phyloP scores from a whole-genome alignment of 2,888 invertebrate species.

The Rhingia campestris region DNA sequence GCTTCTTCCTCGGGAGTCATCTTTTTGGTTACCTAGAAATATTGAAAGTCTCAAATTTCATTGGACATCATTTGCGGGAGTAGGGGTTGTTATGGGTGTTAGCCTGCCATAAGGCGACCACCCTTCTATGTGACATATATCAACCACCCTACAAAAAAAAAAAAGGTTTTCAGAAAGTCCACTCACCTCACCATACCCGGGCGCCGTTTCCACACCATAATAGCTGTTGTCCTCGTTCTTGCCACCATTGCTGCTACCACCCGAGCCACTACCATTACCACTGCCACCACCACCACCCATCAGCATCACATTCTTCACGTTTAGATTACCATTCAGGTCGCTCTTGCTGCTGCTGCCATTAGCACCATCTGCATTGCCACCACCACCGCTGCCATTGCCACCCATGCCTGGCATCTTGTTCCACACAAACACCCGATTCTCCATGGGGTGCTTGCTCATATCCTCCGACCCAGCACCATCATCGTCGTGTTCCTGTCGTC shows the following conservation, averaged over 20 bases:
- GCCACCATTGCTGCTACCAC: slow-evolving; percentile 62
- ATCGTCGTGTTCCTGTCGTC: slow-evolving; percentile 82
- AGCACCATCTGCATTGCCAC: slow-evolving; percentile 75
- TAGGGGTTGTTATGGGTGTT: no score
- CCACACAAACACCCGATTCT: slow-evolving; percentile 92
- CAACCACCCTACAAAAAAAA: not conserved
- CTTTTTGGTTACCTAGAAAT: slow-evolving; percentile 84
- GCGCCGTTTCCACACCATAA: slow-evolving; percentile 83
- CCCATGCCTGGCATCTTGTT: slow-evolving; percentile 85
- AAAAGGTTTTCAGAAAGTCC: not conserved
- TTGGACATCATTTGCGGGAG: slow-evolving; percentile 76
- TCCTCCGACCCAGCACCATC: slow-evolving; percentile 79
- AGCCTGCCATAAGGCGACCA: no score
- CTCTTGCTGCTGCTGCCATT: slow-evolving; percentile 61
- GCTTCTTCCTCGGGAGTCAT: slow-evolving; percentile 87
- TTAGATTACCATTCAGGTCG: slow-evolving; percentile 70
- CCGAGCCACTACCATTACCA: slow-evolving; percentile 45
- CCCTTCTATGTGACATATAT: no score
- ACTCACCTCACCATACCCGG: slow-evolving; percentile 83
- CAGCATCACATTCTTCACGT: slow-evolving; percentile 62
- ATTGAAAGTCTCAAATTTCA: slow-evolving; percentile 83
- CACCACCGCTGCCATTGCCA: slow-evolving; percentile 63
- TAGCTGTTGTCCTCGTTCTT: slow-evolving; percentile 82
- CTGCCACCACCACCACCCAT: slow-evolving; percentile 54
- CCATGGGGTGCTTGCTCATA: slow-evolving; percentile 87